These are phyloP conservation scores for Leucopsar rothschildi DNA, from an alignment of 2,113 vertebrate species.

Conservation along the genomic window DNA sequence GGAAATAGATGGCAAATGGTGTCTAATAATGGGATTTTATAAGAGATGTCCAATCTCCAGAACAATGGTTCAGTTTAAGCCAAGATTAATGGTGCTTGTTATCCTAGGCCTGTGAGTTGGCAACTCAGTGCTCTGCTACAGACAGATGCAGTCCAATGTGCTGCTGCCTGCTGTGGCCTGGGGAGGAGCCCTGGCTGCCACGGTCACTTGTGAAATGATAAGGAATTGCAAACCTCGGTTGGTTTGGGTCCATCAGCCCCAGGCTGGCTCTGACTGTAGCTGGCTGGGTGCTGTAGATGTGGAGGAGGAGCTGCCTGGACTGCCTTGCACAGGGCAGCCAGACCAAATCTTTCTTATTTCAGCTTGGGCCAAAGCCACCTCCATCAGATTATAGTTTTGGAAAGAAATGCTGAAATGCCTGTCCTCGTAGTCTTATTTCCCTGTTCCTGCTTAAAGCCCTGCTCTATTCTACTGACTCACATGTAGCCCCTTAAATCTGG, in stretches of 20 bases:
- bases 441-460: background rate
- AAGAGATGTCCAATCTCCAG: background rate
- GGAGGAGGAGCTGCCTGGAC: background rate
- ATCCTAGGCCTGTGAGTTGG: background rate
- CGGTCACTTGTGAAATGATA: background rate
- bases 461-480: rapidly evolving
- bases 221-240: rapidly evolving
- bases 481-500: background rate
- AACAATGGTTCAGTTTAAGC: conserved; percentile 6
- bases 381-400: background rate
- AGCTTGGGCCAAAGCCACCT: background rate
- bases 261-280: background rate
- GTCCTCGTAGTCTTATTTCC: background rate
- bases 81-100: conserved; percentile 17
- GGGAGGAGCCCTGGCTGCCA: rapidly evolving
- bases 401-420: background rate
- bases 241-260: background rate
- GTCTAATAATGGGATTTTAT: conserved; percentile 20
- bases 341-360: background rate
- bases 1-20: background rate
- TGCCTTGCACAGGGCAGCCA: rapidly evolving
- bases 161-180: background rate
- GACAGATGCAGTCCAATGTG: background rate
- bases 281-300: rapidly evolving
- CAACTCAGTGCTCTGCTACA: background rate